A percentile compares a stretch with the other conserved stretches of the same genome.
These are phyloP conservation scores for Platycheirus albimanus DNA, from an alignment of 2,888 invertebrate genomes.

Conservation along the genomic window DNA sequence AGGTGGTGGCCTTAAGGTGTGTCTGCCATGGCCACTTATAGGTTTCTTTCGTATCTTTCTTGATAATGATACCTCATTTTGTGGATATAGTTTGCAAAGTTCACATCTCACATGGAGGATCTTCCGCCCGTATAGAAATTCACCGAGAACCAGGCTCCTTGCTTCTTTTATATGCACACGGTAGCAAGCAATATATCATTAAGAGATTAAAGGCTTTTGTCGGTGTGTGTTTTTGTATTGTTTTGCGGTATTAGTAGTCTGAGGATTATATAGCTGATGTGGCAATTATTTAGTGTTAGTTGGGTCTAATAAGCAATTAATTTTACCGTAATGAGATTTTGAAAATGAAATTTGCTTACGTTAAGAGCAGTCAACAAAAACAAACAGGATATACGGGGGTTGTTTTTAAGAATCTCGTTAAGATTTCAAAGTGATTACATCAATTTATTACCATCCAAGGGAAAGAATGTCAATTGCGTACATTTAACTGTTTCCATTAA, in stretches of 20 bases:
- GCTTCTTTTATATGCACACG: neutral
- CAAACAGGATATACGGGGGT: too few species aligned
- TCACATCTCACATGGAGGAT: neutral
- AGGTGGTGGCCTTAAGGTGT: neutral
- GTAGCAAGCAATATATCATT: slow-evolving; percentile 55
- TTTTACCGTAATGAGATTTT: slow-evolving; percentile 30
- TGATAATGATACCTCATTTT: slow-evolving; percentile 3
- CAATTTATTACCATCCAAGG: too few species aligned
- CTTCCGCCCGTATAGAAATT: slow-evolving; percentile 8
- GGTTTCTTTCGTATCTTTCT: neutral
- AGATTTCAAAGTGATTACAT: too few species aligned
- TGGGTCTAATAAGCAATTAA: slow-evolving; percentile 53
- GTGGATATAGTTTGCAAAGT: neutral
- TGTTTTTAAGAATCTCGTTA: too few species aligned
- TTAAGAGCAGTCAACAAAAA: neutral
- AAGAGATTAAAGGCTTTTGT: slow-evolving; percentile 61
- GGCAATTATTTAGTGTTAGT: slow-evolving; percentile 47
- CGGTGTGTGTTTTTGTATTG: slow-evolving; percentile 41
- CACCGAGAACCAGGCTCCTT: neutral
- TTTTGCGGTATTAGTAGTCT: slow-evolving; percentile 16
- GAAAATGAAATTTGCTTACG: neutral
- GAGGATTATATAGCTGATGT: slow-evolving; percentile 45
- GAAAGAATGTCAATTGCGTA: too few species aligned
- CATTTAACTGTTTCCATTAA: too few species aligned
- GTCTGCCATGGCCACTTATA: neutral